Evolutionary conservation across 2,888 invertebrate genomes (phyloP).

Genomic region (Cerceris ruficornis): DNA sequence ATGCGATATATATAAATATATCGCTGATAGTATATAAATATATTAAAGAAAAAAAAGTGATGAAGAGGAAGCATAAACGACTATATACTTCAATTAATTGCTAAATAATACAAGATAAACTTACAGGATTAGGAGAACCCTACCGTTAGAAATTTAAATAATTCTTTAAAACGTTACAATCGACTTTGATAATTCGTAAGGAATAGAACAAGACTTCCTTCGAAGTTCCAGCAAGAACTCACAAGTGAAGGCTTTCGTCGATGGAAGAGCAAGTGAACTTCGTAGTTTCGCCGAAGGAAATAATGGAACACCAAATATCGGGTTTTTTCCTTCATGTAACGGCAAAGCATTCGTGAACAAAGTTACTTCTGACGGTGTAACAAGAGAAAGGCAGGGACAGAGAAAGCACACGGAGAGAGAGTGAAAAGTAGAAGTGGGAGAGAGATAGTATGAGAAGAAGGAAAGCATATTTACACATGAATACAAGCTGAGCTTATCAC

Average conservation of each 20-base stretch:
- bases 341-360: slow-evolving; percentile 27
- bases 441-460: slow-evolving; percentile 40
- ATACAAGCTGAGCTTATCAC: slow-evolving; percentile 72
- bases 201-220: too few species aligned
- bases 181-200: too few species aligned
- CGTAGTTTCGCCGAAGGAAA: slow-evolving; percentile 32
- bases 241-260: slow-evolving; percentile 19
- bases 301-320: slow-evolving; percentile 47
- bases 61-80: too few species aligned
- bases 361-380: slow-evolving; percentile 19
- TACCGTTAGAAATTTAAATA: too few species aligned
- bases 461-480: slow-evolving; percentile 74
- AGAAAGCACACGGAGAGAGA: slow-evolving; percentile 17
- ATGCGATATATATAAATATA: too few species aligned
- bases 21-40: too few species aligned
- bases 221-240: neutral
- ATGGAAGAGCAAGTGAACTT: slow-evolving; percentile 25
- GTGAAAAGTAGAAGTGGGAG: slow-evolving; percentile 17
- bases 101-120: too few species aligned
- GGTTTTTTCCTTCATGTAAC: slow-evolving; percentile 15
- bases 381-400: slow-evolving; percentile 10
- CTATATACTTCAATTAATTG: too few species aligned
- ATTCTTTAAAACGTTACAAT: too few species aligned
- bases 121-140: too few species aligned
- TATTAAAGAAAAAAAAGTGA: too few species aligned